Conservation (phyloP, 1,140 invertebrate species). For the Venturia canescens region DNA sequence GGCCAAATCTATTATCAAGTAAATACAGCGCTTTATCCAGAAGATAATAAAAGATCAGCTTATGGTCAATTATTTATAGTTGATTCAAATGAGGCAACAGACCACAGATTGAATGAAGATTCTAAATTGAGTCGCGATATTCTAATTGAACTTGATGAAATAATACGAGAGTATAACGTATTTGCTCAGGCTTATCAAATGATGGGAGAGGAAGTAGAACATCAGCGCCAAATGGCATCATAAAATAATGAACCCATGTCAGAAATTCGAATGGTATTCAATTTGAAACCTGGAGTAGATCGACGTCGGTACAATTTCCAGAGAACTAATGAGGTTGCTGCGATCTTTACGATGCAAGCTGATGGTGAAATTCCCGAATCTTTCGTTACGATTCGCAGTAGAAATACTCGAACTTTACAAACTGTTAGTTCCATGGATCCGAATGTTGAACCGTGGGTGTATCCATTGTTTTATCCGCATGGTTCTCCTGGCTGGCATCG, state of each 20-base stretch:
- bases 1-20: too few species aligned
- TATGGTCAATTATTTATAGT: constrained; percentile 26
- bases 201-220: constrained; percentile 20
- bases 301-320: constrained; percentile 31
- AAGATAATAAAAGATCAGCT: background rate
- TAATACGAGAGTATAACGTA: constrained; percentile 13
- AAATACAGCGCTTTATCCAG: constrained; percentile 18
- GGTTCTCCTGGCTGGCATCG: constrained; percentile 39
- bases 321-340: constrained; percentile 32
- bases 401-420: background rate
- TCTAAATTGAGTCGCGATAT: constrained; percentile 7
- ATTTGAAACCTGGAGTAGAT: constrained; percentile 11
- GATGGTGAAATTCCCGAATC: constrained; percentile 25
- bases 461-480: constrained; percentile 44
- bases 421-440: constrained; percentile 29
- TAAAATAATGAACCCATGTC: constrained; percentile 18
- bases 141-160: background rate
- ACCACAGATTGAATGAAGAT: background rate
- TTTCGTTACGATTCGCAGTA: constrained; percentile 4
- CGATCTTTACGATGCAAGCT: constrained; percentile 16
- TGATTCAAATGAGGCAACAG: constrained; percentile 5
- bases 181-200: constrained; percentile 23
- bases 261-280: constrained; percentile 31
- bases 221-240: constrained; percentile 16
- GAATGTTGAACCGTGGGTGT: constrained; percentile 41